Base-by-base conservation (phyloP, 2,797 vertebrate species). In the Rhinichthys osculus region DNA sequence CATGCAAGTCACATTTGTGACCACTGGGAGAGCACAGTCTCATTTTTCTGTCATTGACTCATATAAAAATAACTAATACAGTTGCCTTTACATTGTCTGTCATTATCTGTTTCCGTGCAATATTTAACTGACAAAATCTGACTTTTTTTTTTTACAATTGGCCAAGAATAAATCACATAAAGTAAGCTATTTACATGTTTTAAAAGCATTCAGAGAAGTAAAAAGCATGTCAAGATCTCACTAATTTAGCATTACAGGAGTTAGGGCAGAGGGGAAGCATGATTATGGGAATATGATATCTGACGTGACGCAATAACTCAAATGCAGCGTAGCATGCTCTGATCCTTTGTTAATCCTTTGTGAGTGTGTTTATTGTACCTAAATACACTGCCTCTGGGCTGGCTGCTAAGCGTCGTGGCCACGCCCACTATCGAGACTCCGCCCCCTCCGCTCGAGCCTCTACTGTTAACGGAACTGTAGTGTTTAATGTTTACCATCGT, bases 391-490 rank as follows among this genome's bases (percentile, higher is more conserved):
- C 62, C 44, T 64, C 40, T 2, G 33, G n/a, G 21, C 66, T 57
- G 33, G 44, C 50, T n/a, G 5, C 4, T 23, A 19, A 59, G 33
- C 35, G 3, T 1, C 27, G 16, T 23, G 33, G 13, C 57, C 76
- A 19, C 81, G 27, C 81, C 84, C 16, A 14, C n/a, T 5, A 13
- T 5, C 0, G 11, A 59, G 16, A 2, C 42, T 16, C 87, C 87
- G n/a, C 84, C 87, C 42, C 23, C 62, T 71, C 3, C 62, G 50
- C 64, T 57, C 30, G 3, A 27, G 76, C 59, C 13, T 35, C 21
- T 7, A 30, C 84, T 83, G 81, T 86, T 88, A 86, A 88, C 87
- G 84, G 87, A 82, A 85, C 80, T 35, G 30, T 44, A 2, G 9
- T 50, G 84, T 66, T 40, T 73, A 42, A 67, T 82, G 83, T 82